phyloP scores from a whole-genome alignment of 2,888 invertebrate genomes.

The Lasioglossum pauxillum region DNA sequence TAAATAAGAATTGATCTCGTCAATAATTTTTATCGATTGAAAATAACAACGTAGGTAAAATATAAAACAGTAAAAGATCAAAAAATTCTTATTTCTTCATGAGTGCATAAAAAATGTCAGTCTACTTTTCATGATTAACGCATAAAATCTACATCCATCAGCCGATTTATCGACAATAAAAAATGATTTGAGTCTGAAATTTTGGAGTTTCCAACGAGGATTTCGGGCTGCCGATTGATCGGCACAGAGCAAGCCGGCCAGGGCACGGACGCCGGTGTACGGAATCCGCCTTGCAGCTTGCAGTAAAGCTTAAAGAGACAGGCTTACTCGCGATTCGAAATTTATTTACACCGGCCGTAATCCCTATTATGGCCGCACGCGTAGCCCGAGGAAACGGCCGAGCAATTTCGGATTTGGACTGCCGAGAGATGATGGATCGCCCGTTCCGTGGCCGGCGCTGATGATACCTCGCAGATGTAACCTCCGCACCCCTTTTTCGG shows the following conservation, averaged over 20 bases:
- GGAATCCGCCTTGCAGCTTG: background rate
- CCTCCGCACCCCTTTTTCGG: constrained; percentile 78
- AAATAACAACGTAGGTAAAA: no score
- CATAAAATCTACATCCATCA: no score
- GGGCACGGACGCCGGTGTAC: background rate
- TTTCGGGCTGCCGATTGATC: background rate
- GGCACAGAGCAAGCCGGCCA: background rate
- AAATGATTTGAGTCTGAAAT: no score
- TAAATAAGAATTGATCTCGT: no score
- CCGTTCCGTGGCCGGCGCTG: constrained; percentile 80
- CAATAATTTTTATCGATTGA: no score
- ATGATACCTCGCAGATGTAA: constrained; percentile 83
- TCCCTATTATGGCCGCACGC: constrained; percentile 80
- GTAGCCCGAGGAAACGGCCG: constrained; percentile 69
- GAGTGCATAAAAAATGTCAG: no score
- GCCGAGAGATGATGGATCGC: constrained; percentile 83
- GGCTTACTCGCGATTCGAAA: constrained; percentile 51
- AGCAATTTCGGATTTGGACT: constrained; percentile 78
- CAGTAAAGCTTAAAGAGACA: constrained; percentile 46
- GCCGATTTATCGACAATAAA: no score
- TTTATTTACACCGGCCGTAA: constrained; percentile 75
- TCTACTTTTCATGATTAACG: no score
- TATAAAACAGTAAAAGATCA: no score
- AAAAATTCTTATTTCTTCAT: no score
- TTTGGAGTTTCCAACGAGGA: no score